Evolutionary conservation across 2,797 vertebrate genomes (phyloP).

Genomic region (Myotis planiceps): DNA sequence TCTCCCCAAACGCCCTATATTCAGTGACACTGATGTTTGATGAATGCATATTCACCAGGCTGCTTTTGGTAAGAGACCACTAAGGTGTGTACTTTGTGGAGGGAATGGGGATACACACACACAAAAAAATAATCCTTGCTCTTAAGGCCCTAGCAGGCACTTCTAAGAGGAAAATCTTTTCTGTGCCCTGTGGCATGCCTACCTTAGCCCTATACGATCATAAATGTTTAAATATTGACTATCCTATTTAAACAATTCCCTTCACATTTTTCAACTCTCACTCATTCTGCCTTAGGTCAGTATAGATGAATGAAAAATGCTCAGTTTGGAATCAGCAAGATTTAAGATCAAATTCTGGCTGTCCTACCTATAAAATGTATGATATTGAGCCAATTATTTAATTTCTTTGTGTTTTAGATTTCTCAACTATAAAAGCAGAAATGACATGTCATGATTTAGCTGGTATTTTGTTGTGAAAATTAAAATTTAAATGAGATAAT

Average conservation of each 20-base stretch:
- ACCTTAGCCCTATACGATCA: background rate
- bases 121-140: background rate
- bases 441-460: background rate
- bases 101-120: background rate
- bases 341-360: background rate
- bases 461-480: constrained; percentile 44
- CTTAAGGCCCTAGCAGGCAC: background rate
- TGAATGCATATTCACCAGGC: background rate
- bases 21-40: background rate
- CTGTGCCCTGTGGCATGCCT: background rate
- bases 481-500: background rate
- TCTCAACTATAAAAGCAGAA: background rate
- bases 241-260: background rate
- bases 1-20: background rate
- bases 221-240: background rate
- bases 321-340: background rate
- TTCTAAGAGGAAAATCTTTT: background rate
- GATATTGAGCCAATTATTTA: background rate
- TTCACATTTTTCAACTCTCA: background rate
- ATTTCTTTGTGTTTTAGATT: background rate
- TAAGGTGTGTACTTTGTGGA: background rate
- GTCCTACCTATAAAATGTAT: background rate
- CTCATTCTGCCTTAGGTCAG: background rate
- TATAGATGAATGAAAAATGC: background rate
- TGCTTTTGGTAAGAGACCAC: background rate